Conservation (phyloP, 2,888 invertebrate genomes). For the Troides oblongomaculatus region DNA sequence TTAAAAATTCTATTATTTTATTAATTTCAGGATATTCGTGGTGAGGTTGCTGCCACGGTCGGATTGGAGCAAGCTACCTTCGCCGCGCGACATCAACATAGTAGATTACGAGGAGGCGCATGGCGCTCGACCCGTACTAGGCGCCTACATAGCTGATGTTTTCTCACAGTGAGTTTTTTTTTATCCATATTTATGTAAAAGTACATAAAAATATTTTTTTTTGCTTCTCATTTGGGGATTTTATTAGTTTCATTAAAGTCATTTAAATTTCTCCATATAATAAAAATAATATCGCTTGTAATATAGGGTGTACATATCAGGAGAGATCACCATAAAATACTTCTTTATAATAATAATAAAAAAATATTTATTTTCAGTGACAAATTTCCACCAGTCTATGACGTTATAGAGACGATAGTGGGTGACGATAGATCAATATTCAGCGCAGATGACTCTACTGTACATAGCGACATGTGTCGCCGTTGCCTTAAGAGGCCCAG, state of each 20-base stretch:
- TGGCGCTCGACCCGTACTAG: slow-evolving; percentile 80
- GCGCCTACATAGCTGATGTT: slow-evolving; percentile 92
- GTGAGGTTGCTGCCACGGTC: slow-evolving; percentile 83
- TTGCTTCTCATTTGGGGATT: too few species aligned
- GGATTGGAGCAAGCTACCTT: slow-evolving; percentile 83
- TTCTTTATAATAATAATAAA: too few species aligned
- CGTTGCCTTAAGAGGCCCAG: slow-evolving; percentile 46
- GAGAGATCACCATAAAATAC: too few species aligned
- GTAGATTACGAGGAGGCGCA: slow-evolving; percentile 88
- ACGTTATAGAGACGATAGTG: slow-evolving; percentile 84
- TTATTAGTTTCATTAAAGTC: too few species aligned
- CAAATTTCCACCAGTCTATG: slow-evolving; percentile 78
- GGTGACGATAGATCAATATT: slow-evolving; percentile 81
- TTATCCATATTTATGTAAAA: too few species aligned
- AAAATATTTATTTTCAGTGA: slow-evolving; percentile 59
- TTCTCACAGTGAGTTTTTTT: slow-evolving; percentile 82
- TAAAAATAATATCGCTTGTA: too few species aligned
- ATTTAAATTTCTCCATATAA: too few species aligned
- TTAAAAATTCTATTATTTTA: neutral
- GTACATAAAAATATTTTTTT: too few species aligned
- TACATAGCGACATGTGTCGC: slow-evolving; percentile 43
- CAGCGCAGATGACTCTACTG: slow-evolving; percentile 41
- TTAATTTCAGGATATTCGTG: slow-evolving; percentile 83
- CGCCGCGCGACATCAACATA: slow-evolving; percentile 85
- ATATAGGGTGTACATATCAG: too few species aligned